Evolutionary conservation across 2,797 vertebrate species (phyloP).

Genomic region (Parauchenoglanis ngamensis): DNA sequence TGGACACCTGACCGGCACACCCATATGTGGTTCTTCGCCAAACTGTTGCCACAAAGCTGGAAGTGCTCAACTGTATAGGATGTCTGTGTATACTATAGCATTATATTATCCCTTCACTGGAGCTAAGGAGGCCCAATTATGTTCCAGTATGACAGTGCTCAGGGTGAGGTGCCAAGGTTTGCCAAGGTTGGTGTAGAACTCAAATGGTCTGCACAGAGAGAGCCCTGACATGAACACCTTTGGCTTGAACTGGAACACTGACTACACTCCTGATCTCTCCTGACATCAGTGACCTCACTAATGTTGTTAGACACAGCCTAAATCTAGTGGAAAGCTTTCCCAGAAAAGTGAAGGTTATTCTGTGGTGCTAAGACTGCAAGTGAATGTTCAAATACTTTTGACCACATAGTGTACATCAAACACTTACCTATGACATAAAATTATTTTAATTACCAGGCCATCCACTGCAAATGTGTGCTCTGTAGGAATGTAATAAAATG

Average conservation of each 20-base stretch:
- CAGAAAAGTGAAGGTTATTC: not conserved
- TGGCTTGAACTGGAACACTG: not conserved
- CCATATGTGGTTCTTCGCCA: not conserved
- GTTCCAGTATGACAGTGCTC: not conserved
- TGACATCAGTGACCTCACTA: not conserved
- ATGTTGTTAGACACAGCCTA: too few relatives aligned
- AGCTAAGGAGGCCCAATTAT: not conserved
- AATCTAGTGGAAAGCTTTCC: too few relatives aligned
- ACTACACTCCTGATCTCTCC: too few relatives aligned
- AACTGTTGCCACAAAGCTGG: too few relatives aligned
- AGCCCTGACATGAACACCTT: not conserved
- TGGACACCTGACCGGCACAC: not conserved
- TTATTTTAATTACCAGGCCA: slow-evolving; percentile 10
- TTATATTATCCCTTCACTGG: not conserved
- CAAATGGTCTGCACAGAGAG: not conserved
- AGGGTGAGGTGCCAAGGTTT: not conserved
- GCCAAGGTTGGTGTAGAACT: not conserved
- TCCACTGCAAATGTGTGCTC: not conserved
- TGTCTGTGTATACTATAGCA: not conserved
- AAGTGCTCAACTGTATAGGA: not conserved
- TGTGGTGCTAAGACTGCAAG: not conserved
- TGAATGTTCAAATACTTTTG: not conserved
- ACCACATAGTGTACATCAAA: not conserved
- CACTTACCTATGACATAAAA: slow-evolving; percentile 11
- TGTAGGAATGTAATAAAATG: not conserved